Evolutionary conservation across 2,113 vertebrate species (phyloP).

Genomic region (Nycticryphes semicollaris): DNA sequence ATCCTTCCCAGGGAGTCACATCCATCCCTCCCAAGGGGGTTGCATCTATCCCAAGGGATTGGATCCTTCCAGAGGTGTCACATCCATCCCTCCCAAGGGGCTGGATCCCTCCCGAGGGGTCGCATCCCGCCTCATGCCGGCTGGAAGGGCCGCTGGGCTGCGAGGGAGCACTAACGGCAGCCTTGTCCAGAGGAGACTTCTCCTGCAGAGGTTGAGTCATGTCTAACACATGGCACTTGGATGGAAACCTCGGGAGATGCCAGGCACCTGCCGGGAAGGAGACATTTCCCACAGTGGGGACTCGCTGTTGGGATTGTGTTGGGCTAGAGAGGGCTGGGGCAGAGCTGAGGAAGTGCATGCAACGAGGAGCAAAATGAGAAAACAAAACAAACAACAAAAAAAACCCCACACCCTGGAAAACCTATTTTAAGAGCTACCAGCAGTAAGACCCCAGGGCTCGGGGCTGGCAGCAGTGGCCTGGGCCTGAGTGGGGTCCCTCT

Average conservation of each 20-base stretch:
- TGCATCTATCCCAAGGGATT: not conserved
- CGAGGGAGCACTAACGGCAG: not conserved
- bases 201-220: fast-evolving
- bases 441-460: fast-evolving
- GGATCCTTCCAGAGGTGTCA: not conserved
- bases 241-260: fast-evolving
- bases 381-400: not conserved
- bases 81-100: not conserved
- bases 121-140: not conserved
- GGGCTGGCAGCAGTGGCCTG: fast-evolving
- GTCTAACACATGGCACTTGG: fast-evolving
- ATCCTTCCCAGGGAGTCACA: not conserved
- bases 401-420: not conserved
- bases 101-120: not conserved
- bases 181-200: fast-evolving
- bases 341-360: not conserved
- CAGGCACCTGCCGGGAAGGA: fast-evolving
- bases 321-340: not conserved
- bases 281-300: fast-evolving
- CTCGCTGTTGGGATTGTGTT: fast-evolving
- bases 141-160: not conserved
- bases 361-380: not conserved
- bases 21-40: not conserved
- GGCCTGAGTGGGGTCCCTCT: fast-evolving
- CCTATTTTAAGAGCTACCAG: not conserved